Evolutionary conservation across 53 echinoderm and acorn worm genomes (phyloP).

Genomic region (Arbacia lixula): DNA sequence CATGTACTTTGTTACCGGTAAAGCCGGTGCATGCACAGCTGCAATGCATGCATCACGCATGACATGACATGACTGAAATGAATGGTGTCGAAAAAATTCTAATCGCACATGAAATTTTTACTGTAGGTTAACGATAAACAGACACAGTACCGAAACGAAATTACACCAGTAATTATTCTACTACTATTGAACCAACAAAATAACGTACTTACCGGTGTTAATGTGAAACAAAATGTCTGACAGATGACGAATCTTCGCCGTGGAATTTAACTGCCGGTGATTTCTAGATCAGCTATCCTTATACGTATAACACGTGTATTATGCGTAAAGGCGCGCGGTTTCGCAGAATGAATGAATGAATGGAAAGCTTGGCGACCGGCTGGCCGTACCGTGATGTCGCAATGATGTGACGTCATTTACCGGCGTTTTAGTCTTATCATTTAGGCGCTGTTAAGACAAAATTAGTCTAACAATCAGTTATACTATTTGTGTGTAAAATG

Average conservation of each 20-base stretch:
- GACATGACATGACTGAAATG: too few relatives aligned
- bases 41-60: too few relatives aligned
- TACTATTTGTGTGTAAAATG: too few relatives aligned
- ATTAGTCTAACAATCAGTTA: too few relatives aligned
- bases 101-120: too few relatives aligned
- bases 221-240: neutral
- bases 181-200: too few relatives aligned
- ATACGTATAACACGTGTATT: conserved; percentile 19
- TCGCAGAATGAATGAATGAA: conserved; percentile 16
- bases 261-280: neutral
- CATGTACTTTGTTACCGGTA: too few relatives aligned
- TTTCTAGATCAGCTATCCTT: neutral
- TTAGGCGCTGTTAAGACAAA: too few relatives aligned
- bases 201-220: neutral
- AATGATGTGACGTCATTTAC: conserved; percentile 21
- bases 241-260: neutral
- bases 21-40: too few relatives aligned
- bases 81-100: too few relatives aligned
- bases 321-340: conserved; percentile 20
- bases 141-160: neutral
- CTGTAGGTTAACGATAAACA: neutral
- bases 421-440: too few relatives aligned
- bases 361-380: neutral
- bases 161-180: too few relatives aligned
- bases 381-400: conserved; percentile 6